Evolutionary conservation across 2,888 invertebrate genomes (phyloP).

Genomic region (Lepidonotus clava): DNA sequence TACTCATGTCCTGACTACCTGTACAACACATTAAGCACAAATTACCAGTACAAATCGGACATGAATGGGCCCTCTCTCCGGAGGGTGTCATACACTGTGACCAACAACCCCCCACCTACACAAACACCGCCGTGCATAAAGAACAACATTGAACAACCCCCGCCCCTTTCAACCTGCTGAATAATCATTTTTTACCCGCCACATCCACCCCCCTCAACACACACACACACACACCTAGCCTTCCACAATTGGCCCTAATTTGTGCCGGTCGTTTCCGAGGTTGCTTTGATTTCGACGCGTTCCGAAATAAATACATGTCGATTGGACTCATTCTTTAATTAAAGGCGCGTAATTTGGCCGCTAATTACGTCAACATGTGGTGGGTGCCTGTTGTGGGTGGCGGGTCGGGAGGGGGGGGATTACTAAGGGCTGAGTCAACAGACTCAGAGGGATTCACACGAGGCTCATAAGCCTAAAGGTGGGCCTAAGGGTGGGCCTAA

Average conservation of each 20-base stretch:
- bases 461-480: too few species aligned
- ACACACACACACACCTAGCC: not conserved
- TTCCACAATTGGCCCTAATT: not conserved
- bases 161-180: not conserved
- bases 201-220: not conserved
- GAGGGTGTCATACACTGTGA: too few species aligned
- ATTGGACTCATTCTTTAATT: conserved; percentile 21
- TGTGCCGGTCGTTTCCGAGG: not conserved
- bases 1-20: too few species aligned
- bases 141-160: too few species aligned
- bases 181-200: not conserved
- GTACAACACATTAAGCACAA: too few species aligned
- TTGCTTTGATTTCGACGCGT: conserved; percentile 4
- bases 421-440: conserved; percentile 18
- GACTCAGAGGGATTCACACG: not conserved
- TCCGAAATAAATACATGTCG: not conserved
- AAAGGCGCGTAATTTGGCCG: conserved; percentile 16
- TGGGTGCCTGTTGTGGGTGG: not conserved
- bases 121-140: too few species aligned
- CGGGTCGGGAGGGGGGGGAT: not conserved
- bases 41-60: too few species aligned
- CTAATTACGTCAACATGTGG: conserved; percentile 23
- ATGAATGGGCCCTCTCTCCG: too few species aligned
- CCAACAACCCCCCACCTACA: too few species aligned
- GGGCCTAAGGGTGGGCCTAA: too few species aligned